Evolutionary conservation across 2,113 vertebrate species (phyloP), one percentile per base, ranked within the genome.

Genomic region (Pycnonotus jocosus): DNA sequence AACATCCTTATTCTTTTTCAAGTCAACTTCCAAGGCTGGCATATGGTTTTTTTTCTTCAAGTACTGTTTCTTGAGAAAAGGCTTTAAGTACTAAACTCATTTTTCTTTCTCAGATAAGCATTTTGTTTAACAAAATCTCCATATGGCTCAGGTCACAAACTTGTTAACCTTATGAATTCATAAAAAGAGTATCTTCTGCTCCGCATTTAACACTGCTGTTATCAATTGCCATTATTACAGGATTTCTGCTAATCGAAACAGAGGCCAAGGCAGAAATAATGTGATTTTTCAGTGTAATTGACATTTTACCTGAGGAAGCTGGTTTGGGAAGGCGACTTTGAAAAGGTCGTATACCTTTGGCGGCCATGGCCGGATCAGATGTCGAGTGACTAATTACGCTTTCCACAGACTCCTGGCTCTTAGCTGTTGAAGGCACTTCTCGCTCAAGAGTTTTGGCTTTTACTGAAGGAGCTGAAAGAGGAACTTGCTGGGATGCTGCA

Each of bases 371-470:
- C 5, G 98, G 98, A 90, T 99, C 98, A 0, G 98, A 99, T 13
- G 97, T 88, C 61, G 98, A 98, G 96, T 98, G 99, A 89, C 97
- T 98, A 61, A 98, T 96, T 87, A 91, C 13, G 12, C 48, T 83
- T 31, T 98, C 97, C 30, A 92, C 82, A 91, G 98, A 87, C 85
- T 58, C 96, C 76, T 65, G 95, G 96, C 93, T 91, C 69, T 97
- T 96, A 47, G 97, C 88, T 77, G 97, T 96, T 92, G 98, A 98
- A 98, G 98, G 98, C 98, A 98, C 98, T 99, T 99, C 97, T 96
- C 95, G 90, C 93, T 98, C 97, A 42, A 98, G 98, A 70, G 98
- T 98, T 96, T 97, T 98, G 95, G 98, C 97, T 97, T 97, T 97
- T 88, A 92, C 72, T 61, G 96, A 96, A 94, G 96, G 90, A 88